Evolutionary conservation across 1,140 invertebrate genomes (phyloP).

Genomic region (Andrena cerasifolii): DNA sequence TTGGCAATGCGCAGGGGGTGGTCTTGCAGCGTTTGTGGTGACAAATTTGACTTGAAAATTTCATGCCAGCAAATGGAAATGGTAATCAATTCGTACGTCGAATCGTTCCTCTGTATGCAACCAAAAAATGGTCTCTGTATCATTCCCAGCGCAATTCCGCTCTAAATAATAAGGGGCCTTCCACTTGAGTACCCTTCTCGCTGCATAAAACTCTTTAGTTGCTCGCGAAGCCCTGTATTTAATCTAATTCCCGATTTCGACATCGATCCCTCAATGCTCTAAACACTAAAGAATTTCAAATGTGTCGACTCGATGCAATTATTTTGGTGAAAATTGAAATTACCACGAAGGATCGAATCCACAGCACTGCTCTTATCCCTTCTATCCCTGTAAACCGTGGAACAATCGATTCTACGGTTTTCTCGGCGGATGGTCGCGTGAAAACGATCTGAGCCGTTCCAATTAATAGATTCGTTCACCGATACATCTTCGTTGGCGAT

Average conservation of each 20-base stretch:
- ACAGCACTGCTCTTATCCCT: neutral
- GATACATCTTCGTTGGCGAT: slow-evolving; percentile 1
- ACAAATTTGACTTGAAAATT: slow-evolving; percentile 49
- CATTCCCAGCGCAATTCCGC: neutral
- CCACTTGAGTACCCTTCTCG: too few species aligned
- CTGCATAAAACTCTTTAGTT: too few species aligned
- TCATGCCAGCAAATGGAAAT: slow-evolving; percentile 37
- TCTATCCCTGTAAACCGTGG: neutral
- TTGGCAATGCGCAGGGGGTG: neutral
- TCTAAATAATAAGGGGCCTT: too few species aligned
- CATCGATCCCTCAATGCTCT: too few species aligned
- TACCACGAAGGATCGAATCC: too few species aligned
- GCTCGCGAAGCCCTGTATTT: too few species aligned
- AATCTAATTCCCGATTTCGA: too few species aligned
- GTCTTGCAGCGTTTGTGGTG: slow-evolving; percentile 31
- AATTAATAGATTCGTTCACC: neutral
- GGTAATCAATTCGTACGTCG: neutral
- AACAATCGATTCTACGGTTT: neutral
- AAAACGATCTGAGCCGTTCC: neutral
- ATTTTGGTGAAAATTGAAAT: too few species aligned
- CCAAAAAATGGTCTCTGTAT: neutral
- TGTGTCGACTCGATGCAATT: too few species aligned
- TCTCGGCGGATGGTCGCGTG: neutral
- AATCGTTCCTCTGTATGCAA: neutral
- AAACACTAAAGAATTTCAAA: too few species aligned